These are phyloP conservation scores for Oryzaephilus surinamensis DNA, from an alignment of 1,140 invertebrate genomes.

Conservation along the genomic window DNA sequence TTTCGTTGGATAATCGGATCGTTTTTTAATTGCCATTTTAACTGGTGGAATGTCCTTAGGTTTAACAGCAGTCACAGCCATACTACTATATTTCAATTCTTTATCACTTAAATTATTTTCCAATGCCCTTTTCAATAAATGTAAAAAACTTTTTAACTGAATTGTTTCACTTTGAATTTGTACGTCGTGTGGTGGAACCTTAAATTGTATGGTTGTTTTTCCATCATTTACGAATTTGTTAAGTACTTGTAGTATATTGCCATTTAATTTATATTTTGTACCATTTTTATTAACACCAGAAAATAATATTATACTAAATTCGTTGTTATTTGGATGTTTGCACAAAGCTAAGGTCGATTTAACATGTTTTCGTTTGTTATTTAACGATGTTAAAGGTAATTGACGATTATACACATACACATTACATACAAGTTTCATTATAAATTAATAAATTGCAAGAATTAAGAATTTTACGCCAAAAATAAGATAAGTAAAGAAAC, in stretches of 20 bases:
- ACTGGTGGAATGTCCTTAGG: slow-evolving; percentile 36
- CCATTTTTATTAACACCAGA: slow-evolving; percentile 52
- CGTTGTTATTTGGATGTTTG: slow-evolving; percentile 45
- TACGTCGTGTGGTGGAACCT: slow-evolving; percentile 56
- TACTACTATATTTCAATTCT: slow-evolving; percentile 42
- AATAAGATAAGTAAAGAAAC: too few relatives aligned
- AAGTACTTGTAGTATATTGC: slow-evolving; percentile 54
- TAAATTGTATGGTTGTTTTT: slow-evolving; percentile 61
- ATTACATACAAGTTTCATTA: slow-evolving; percentile 60
- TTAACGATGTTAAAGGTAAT: slow-evolving; percentile 36
- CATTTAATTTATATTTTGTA: slow-evolving; percentile 53
- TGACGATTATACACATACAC: slow-evolving; percentile 50
- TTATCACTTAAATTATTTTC: slow-evolving; percentile 46
- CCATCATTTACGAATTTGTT: slow-evolving; percentile 59
- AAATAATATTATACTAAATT: slow-evolving; percentile 54
- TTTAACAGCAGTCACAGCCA: slow-evolving; percentile 38
- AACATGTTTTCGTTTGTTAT: slow-evolving; percentile 38
- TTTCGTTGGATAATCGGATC: slow-evolving; percentile 54
- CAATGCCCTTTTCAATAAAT: slow-evolving; percentile 48
- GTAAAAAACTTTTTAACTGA: slow-evolving; percentile 58
- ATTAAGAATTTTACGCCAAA: too few relatives aligned
- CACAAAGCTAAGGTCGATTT: slow-evolving; percentile 55
- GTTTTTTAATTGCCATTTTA: slow-evolving; percentile 49
- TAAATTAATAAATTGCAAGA: too few relatives aligned
- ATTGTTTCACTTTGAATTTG: slow-evolving; percentile 54